phyloP scores from a whole-genome alignment of 2,888 invertebrate species.

The Nineta flava region DNA sequence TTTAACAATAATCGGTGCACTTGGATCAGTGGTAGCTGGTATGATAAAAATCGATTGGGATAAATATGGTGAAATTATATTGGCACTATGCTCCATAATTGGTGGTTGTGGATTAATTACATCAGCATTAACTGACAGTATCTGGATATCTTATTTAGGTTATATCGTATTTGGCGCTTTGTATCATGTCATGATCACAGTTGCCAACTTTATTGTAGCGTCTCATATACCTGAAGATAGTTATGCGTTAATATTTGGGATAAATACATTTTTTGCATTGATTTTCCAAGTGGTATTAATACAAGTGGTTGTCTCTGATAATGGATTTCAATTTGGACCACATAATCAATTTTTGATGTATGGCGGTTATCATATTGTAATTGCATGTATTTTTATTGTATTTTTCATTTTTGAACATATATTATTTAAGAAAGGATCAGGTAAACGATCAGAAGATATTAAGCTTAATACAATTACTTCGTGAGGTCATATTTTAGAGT shows the following conservation, averaged over 20 bases:
- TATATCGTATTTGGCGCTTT: constrained; percentile 62
- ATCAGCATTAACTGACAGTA: constrained; percentile 1
- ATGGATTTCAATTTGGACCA: constrained; percentile 30
- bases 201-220: constrained; percentile 79
- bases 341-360: constrained; percentile 51
- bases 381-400: constrained; percentile 39
- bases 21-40: constrained; percentile 39
- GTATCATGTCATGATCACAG: constrained; percentile 66
- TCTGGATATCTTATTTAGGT: constrained; percentile 42
- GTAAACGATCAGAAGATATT: no score
- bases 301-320: constrained; percentile 33
- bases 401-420: not conserved
- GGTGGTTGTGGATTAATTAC: constrained; percentile 38
- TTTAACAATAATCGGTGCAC: constrained; percentile 50
- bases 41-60: constrained; percentile 28
- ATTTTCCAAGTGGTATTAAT: constrained; percentile 66
- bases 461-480: no score
- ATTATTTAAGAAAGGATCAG: no score
- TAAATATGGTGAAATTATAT: constrained; percentile 28
- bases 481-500: no score
- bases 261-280: constrained; percentile 72
- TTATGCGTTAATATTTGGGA: constrained; percentile 80
- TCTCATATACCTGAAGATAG: constrained; percentile 64
- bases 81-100: constrained; percentile 31
- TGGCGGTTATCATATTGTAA: constrained; percentile 46